A percentile compares a stretch with the other conserved stretches of the same genome.
phyloP scores from a whole-genome alignment of 2,113 vertebrate species.

The Haliaeetus leucogaster region DNA sequence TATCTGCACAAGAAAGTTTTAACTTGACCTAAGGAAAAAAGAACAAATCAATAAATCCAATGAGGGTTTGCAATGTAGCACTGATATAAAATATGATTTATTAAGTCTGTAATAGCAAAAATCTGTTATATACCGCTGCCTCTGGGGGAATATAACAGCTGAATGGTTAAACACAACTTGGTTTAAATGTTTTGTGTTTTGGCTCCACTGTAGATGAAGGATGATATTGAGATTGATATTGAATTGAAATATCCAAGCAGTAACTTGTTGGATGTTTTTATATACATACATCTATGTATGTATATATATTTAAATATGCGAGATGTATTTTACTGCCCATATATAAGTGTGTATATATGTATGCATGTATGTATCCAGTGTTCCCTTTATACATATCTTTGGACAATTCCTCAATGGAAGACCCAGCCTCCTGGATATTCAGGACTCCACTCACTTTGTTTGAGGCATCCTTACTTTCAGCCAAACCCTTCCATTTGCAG shows the following conservation, averaged over 20 bases:
- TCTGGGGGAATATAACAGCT: neutral
- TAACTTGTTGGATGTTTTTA: neutral
- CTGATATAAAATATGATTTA: constrained; percentile 39
- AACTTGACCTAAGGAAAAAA: constrained; percentile 9
- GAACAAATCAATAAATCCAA: constrained; percentile 31
- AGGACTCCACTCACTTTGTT: neutral
- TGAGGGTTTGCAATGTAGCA: neutral
- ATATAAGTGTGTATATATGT: neutral
- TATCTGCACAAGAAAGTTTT: constrained; percentile 5
- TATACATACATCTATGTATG: neutral
- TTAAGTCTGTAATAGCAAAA: constrained; percentile 21
- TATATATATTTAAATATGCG: neutral
- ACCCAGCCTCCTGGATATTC: neutral
- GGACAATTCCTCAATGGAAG: neutral
- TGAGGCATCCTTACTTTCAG: neutral
- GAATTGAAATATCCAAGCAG: neutral
- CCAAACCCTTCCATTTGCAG: neutral
- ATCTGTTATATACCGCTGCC: neutral
- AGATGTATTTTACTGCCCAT: neutral
- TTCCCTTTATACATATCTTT: neutral
- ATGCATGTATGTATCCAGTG: neutral
- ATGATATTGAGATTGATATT: neutral
- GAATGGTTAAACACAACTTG: neutral
- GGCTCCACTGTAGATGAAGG: neutral
- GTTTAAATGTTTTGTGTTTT: neutral